Conservation (phyloP, 2,113 vertebrate genomes). For the Phaetusa simplex region DNA sequence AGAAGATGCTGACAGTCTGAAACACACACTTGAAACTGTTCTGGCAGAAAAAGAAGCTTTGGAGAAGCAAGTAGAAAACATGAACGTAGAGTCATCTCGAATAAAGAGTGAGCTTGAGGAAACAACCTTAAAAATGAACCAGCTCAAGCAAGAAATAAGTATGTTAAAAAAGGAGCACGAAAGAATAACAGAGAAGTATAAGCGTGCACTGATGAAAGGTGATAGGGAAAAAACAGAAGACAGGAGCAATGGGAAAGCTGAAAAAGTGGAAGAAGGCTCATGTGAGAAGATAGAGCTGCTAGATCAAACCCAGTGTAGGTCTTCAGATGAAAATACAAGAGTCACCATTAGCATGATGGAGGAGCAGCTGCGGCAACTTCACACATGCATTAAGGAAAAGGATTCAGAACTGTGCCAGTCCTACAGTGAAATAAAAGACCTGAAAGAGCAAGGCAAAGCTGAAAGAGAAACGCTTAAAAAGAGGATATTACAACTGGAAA, state of each 20-base stretch:
- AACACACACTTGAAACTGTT: slow-evolving; percentile 64
- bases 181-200: slow-evolving; percentile 53
- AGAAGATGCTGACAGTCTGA: slow-evolving; percentile 73
- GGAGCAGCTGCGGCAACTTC: slow-evolving; percentile 74
- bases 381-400: slow-evolving; percentile 75
- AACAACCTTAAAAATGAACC: slow-evolving; percentile 77
- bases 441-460: slow-evolving; percentile 71
- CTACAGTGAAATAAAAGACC: slow-evolving; percentile 72
- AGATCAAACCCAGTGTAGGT: slow-evolving; percentile 71
- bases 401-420: slow-evolving; percentile 78
- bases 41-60: slow-evolving; percentile 69
- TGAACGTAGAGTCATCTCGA: slow-evolving; percentile 42
- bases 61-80: slow-evolving; percentile 65
- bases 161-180: slow-evolving; percentile 71
- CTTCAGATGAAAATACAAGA: slow-evolving; percentile 74
- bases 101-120: slow-evolving; percentile 75
- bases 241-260: neutral
- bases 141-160: slow-evolving; percentile 75
- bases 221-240: neutral
- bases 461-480: slow-evolving; percentile 71
- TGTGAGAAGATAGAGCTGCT: slow-evolving; percentile 67
- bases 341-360: slow-evolving; percentile 66
- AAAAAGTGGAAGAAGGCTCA: slow-evolving; percentile 53
- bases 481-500: slow-evolving; percentile 80
- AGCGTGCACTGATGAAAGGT: slow-evolving; percentile 9